Evolutionary conservation across 2,113 vertebrate genomes (phyloP).

Genomic region (Coturnix japonica): DNA sequence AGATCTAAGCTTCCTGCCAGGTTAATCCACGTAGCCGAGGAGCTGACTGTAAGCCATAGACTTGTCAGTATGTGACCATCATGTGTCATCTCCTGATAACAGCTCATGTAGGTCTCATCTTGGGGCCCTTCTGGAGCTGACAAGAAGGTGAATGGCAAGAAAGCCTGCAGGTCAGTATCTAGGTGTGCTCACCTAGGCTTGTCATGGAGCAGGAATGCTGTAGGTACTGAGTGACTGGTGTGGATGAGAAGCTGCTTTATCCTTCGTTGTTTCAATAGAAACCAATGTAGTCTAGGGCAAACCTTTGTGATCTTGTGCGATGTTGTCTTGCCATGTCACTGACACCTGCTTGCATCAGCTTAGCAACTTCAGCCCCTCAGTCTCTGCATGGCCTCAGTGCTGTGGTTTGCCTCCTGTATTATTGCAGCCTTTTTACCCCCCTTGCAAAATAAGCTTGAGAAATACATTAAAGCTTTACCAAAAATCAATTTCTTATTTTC

Average conservation of each 20-base stretch:
- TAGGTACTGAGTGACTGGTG: background rate
- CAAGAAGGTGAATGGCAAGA: background rate
- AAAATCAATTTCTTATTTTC: no score
- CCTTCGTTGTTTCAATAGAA: background rate
- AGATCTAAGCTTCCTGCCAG: background rate
- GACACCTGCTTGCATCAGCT: background rate
- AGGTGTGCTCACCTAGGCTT: background rate
- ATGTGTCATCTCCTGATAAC: background rate
- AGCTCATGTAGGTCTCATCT: background rate
- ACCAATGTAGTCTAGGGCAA: fast-evolving
- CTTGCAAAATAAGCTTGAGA: background rate
- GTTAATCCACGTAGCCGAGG: fast-evolving
- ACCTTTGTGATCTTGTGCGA: background rate
- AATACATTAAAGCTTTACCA: background rate
- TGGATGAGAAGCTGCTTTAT: fast-evolving
- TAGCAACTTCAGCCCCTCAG: background rate
- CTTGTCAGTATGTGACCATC: background rate
- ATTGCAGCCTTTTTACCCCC: background rate
- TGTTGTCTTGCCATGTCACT: background rate
- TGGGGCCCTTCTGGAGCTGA: background rate
- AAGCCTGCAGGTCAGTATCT: background rate
- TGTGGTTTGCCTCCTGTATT: background rate
- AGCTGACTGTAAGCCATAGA: background rate
- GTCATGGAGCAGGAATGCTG: background rate
- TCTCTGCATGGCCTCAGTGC: background rate